Base-by-base conservation (phyloP, 1,140 invertebrate species). In the Parasteatoda tepidariorum region DNA sequence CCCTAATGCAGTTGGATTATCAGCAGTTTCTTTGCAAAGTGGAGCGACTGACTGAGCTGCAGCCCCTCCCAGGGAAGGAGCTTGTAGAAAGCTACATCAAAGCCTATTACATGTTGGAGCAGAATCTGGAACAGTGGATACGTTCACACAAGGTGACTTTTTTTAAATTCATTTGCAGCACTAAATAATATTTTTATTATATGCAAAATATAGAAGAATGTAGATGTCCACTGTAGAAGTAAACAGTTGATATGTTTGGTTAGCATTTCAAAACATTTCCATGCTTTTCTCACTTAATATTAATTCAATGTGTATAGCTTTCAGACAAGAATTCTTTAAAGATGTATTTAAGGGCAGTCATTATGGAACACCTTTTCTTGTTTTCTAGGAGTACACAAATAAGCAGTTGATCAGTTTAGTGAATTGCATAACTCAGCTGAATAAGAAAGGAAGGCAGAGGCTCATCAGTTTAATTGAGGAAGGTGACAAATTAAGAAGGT, bases 1-100 rank as follows among this genome's bases (percentile, higher is more conserved):
- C 96, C 0, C 88, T 99, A 3, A 99, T 99, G 98, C 97, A 98
- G 88, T 90, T 99, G 3, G 98, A 99, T 91, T 99, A 97, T 89
- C 96, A 97, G 28, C 97, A 99, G 88, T 93, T 99, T 81, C 92
- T 97, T 70, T 94, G 94, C 11, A 97, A 98, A 87, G 91, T 98
- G 41, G 96, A 98, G 88, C 93, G 93, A 86, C 92, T 98, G 22
- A 94, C 95, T 0, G 92, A 91, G 11, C 86, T 86, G 71, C 90
- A 90, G 88, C 96, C 96, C 18, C 92, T 98, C 48, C 96, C 97
- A 11, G 94, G 96, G 87, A 93, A 93, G 86, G 93, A 96, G 66
- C 96, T 95, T 87, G 97, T 99, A 0, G 97, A 99, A 89, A 92
- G 92, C 30, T 99, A 98, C 87, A 95, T 99, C 1, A 99, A 99